phyloP scores from a whole-genome alignment of 1,140 invertebrate genomes.

The Halesus radiatus region DNA sequence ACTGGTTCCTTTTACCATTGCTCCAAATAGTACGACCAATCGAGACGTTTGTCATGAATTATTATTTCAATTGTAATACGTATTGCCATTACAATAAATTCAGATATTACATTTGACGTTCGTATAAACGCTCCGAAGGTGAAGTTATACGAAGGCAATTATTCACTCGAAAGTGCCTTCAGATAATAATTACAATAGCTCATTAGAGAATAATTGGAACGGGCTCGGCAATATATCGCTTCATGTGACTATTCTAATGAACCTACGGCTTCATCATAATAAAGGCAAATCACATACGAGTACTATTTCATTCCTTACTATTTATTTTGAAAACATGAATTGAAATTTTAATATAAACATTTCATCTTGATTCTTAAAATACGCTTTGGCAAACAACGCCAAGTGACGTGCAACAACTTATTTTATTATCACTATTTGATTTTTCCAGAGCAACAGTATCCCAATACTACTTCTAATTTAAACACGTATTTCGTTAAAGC shows the following conservation, averaged over 20 bases:
- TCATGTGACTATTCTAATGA: conserved; percentile 9
- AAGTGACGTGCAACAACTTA: no score
- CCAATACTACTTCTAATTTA: no score
- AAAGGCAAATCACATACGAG: neutral
- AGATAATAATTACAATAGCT: conserved; percentile 30
- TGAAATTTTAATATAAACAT: neutral
- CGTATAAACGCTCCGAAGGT: conserved; percentile 12
- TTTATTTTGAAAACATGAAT: neutral
- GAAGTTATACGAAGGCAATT: conserved; percentile 10
- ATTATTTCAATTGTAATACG: conserved; percentile 29
- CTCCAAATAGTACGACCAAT: neutral
- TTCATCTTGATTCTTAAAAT: neutral
- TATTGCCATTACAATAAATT: conserved; percentile 16
- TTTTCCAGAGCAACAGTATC: no score
- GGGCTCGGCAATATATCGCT: conserved; percentile 32
- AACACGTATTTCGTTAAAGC: no score
- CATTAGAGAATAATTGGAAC: conserved; percentile 27
- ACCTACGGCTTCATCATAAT: neutral
- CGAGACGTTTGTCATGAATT: conserved; percentile 5
- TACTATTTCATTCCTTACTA: neutral
- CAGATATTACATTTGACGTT: neutral
- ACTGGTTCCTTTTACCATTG: no score
- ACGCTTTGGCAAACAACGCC: neutral
- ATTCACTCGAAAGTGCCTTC: conserved; percentile 3
- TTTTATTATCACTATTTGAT: no score